Evolutionary conservation across 1,140 invertebrate genomes (phyloP), one percentile per base, ranked within the genome.

Genomic region (Nasonia vitripennis): DNA sequence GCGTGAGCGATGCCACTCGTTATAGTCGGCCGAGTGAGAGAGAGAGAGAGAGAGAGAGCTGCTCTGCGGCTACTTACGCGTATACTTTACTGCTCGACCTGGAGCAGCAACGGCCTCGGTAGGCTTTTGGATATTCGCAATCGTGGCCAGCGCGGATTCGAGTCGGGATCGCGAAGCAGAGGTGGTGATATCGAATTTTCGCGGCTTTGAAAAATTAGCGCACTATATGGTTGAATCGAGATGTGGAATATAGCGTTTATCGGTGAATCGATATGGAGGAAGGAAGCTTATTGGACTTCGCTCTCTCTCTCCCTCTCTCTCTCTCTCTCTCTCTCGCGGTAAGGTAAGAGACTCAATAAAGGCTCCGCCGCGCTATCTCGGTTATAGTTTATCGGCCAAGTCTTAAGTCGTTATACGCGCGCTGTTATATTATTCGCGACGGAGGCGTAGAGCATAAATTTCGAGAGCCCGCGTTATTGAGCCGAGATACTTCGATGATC

Each of bases 1-100:
- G 75, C 74, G 83, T 87, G 87, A 90, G 81, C 84, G 87, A 90
- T 90, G 89, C 83, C 75, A 89, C 89, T 90, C 89, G 88, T 90
- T 90, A 62, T 45, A 9, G 2, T 4, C 3, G 5, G 51, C 17
- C 12, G 51, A 20, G 55, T n/a, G 55, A 12, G 10, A 7, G 10
- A 27, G 27, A 27, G 27, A 27, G 27, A 27, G 27, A 27, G 27
- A 27, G 27, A 4, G 48, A 14, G 48, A 17, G 55, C 55, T 62
- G 17, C 55, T 27, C 27, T 62, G 55, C 55, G 20, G 55, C 55
- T 62, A 62, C 55, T 62, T 62, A 62, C 1, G 89, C 88, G 17
- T 37, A 75, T 62, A 62, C 55, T 62, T 55, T 62, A n/a, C 55
- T 62, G 20, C 17, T n/a, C 20, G 17, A 20, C 55, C 4, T 17